Evolutionary conservation across 2,797 vertebrate species (phyloP).

Genomic region (Echiichthys vipera): DNA sequence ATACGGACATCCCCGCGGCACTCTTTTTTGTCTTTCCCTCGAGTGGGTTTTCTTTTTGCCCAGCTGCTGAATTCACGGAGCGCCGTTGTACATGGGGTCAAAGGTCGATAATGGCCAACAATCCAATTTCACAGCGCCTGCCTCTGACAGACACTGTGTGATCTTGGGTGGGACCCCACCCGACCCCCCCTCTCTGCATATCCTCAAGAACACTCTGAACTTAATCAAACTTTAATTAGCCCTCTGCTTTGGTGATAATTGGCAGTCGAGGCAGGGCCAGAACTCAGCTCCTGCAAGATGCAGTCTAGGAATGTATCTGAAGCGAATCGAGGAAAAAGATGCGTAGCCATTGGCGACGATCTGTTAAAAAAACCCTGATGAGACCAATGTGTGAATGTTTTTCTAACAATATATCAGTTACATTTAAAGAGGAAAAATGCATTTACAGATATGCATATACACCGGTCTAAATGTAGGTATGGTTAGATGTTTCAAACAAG

Average conservation of each 20-base stretch:
- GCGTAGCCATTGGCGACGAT: conserved; percentile 47
- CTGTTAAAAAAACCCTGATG: conserved; percentile 7
- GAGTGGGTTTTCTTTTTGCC: conserved; percentile 52
- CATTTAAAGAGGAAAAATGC: neutral
- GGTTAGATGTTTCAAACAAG: neutral
- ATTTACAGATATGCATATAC: neutral
- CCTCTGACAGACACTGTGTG: conserved; percentile 78
- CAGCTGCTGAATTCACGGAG: conserved; percentile 50
- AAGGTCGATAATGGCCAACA: conserved; percentile 80
- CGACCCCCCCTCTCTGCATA: conserved; percentile 71
- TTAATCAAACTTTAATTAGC: conserved; percentile 88
- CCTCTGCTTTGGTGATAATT: conserved; percentile 82
- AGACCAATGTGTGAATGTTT: conserved; percentile 1
- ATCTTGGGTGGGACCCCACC: conserved; percentile 71
- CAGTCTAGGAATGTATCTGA: conserved; percentile 53
- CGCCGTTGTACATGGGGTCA: conserved; percentile 63
- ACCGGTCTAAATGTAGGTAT: neutral
- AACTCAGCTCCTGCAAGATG: conserved; percentile 61
- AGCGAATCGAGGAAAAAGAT: conserved; percentile 58
- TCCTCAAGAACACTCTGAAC: conserved; percentile 79
- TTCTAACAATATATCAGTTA: conserved; percentile 6
- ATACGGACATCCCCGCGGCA: conserved; percentile 30
- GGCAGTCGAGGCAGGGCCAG: conserved; percentile 74
- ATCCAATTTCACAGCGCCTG: conserved; percentile 85
- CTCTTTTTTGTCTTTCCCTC: conserved; percentile 44